Conservation (phyloP, 2,113 vertebrate species). For the Mixornis gularis region DNA sequence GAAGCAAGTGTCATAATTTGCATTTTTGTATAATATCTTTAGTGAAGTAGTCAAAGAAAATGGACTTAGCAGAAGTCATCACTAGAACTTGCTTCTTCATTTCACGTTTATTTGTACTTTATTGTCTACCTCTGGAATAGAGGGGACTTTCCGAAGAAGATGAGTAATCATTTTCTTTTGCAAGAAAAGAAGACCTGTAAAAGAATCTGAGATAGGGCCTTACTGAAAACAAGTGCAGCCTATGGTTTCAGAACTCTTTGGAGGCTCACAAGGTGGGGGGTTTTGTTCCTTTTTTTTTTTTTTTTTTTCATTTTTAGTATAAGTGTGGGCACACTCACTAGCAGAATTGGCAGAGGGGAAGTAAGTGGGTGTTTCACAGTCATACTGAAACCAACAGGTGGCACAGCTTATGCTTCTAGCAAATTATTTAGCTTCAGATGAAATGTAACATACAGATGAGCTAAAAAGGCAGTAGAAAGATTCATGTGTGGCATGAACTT, state of each 20-base stretch:
- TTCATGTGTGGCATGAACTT: background rate
- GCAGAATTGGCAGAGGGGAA: background rate
- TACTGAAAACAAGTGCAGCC: background rate
- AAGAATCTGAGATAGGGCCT: background rate
- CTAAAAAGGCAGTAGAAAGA: background rate
- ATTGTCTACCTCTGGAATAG: background rate
- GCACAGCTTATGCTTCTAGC: background rate
- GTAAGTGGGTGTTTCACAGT: background rate
- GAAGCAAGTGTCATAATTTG: background rate
- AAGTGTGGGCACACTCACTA: background rate
- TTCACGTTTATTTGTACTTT: background rate
- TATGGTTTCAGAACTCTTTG: background rate
- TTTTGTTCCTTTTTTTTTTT: background rate
- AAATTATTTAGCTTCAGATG: background rate
- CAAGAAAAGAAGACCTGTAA: background rate
- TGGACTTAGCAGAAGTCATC: background rate
- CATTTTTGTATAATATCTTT: background rate
- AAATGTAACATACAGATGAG: background rate
- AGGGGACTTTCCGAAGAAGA: background rate
- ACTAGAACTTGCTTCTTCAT: background rate
- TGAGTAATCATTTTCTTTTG: background rate
- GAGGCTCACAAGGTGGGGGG: background rate
- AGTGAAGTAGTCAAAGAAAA: background rate
- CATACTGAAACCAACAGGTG: conserved; percentile 12
- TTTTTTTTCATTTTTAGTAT: background rate